These are phyloP conservation scores for Diacarnus erythraeanus DNA, from an alignment of 37 sponge, comb jelly and placozoan species.

Conservation along the genomic window DNA sequence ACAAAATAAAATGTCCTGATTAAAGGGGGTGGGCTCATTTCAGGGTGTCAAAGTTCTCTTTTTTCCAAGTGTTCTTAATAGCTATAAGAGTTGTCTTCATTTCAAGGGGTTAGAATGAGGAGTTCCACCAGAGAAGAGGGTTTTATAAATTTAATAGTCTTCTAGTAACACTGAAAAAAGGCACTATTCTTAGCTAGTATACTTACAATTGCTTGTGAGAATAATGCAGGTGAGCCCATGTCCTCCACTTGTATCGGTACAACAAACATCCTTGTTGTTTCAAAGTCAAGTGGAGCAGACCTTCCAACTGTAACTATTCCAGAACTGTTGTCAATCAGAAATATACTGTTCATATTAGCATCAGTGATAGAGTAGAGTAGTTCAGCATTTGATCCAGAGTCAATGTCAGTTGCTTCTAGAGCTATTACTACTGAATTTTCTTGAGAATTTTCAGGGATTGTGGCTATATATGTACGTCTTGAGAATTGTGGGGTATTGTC, in stretches of 20 bases:
- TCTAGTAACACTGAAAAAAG: no score
- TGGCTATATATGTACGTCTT: background rate
- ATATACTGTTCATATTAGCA: constrained; percentile 5
- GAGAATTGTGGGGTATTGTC: constrained; percentile 64
- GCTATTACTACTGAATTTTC: background rate
- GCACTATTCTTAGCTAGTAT: no score
- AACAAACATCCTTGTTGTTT: background rate
- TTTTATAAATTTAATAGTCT: no score
- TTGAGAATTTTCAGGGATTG: constrained; percentile 11
- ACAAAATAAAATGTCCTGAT: no score
- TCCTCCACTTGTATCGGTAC: constrained; percentile 10
- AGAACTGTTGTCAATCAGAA: constrained; percentile 17
- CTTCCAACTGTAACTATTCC: constrained; percentile 3
- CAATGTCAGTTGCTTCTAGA: constrained; percentile 38
- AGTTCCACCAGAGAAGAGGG: no score
- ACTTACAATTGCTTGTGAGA: constrained; percentile 18
- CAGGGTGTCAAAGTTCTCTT: no score
- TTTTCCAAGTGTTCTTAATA: no score
- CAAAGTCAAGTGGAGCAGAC: constrained; percentile 8
- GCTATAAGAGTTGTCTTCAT: no score
- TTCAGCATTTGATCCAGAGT: constrained; percentile 56
- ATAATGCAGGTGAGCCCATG: background rate
- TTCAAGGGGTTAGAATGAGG: no score
- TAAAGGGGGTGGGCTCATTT: no score
- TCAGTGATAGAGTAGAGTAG: constrained; percentile 38